Percentiles rank a stretch among this genome's conserved stretches.
Conservation (phyloP, 2,888 invertebrate genomes). For the Ptilodon capucinus region DNA sequence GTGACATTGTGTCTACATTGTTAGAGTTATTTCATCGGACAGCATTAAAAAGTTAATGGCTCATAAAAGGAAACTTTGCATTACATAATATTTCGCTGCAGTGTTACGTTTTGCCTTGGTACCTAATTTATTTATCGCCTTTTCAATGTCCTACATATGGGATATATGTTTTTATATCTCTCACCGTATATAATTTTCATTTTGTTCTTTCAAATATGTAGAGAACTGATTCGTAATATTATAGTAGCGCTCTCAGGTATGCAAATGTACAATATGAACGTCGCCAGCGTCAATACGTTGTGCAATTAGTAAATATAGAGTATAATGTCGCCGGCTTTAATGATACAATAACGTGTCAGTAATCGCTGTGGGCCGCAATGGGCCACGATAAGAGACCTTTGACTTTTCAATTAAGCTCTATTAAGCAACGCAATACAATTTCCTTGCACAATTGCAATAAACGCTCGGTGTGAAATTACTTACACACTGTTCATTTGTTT, state of each 20-base stretch:
- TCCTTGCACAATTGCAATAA: conserved; percentile 44
- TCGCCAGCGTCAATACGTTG: conserved; percentile 15
- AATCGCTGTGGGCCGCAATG: conserved; percentile 39
- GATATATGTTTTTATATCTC: not conserved
- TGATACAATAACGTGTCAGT: conserved; percentile 40
- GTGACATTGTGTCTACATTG: not conserved
- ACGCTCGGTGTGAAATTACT: conserved; percentile 33
- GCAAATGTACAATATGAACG: conserved; percentile 6
- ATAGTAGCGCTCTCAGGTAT: not conserved
- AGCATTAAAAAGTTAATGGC: not conserved
- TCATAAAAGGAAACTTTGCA: not conserved
- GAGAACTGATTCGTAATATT: not conserved
- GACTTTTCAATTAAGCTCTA: conserved; percentile 58
- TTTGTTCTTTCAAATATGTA: not conserved
- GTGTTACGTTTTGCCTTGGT: not conserved
- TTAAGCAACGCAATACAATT: conserved; percentile 48
- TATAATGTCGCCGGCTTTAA: conserved; percentile 11
- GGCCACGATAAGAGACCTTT: conserved; percentile 49
- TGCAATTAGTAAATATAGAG: conserved; percentile 33
- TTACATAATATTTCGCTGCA: not conserved
- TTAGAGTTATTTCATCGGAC: not conserved
- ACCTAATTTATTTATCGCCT: not conserved
- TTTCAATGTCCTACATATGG: not conserved
- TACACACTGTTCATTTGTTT: conserved; percentile 30
- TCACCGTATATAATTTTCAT: too few relatives aligned